These are phyloP conservation scores for Athripsodes cinereus DNA, from an alignment of 2,888 invertebrate species.

Conservation along the genomic window DNA sequence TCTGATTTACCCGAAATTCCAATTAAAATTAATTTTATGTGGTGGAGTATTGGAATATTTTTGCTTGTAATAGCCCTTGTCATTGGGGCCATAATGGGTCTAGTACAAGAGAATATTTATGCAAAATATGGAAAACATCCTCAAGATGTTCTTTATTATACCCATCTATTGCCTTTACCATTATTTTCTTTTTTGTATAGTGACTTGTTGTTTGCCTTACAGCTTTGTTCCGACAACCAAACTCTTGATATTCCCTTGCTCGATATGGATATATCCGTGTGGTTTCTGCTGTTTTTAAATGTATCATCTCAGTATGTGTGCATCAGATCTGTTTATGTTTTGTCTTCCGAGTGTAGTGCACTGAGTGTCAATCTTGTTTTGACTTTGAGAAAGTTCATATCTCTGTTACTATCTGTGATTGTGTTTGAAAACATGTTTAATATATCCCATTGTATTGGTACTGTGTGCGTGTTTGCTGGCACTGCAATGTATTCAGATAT, in stretches of 20 bases:
- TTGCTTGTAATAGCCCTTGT: constrained; percentile 61
- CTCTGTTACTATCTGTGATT: constrained; percentile 68
- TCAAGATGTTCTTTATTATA: constrained; percentile 62
- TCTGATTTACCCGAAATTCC: background rate
- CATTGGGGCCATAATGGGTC: constrained; percentile 70
- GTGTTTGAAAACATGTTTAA: constrained; percentile 79
- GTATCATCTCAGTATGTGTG: constrained; percentile 68
- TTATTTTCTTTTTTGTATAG: constrained; percentile 58
- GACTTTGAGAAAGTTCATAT: constrained; percentile 74
- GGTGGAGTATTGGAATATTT: constrained; percentile 20
- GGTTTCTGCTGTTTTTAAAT: constrained; percentile 59
- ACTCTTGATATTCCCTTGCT: constrained; percentile 36
- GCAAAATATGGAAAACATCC: constrained; percentile 67
- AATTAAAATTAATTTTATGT: too few species aligned
- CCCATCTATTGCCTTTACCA: constrained; percentile 68
- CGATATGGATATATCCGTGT: constrained; percentile 52
- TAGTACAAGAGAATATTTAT: constrained; percentile 68
- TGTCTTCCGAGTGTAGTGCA: constrained; percentile 71
- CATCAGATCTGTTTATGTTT: constrained; percentile 69
- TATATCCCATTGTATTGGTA: constrained; percentile 67
- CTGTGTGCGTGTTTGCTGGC: constrained; percentile 67
- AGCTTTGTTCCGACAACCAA: constrained; percentile 49
- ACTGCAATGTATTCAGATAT: constrained; percentile 38
- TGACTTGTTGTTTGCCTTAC: constrained; percentile 57
- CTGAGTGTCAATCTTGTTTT: constrained; percentile 76